Evolutionary conservation across 1,140 invertebrate species (phyloP).

Genomic region (Papilio glaucus): DNA sequence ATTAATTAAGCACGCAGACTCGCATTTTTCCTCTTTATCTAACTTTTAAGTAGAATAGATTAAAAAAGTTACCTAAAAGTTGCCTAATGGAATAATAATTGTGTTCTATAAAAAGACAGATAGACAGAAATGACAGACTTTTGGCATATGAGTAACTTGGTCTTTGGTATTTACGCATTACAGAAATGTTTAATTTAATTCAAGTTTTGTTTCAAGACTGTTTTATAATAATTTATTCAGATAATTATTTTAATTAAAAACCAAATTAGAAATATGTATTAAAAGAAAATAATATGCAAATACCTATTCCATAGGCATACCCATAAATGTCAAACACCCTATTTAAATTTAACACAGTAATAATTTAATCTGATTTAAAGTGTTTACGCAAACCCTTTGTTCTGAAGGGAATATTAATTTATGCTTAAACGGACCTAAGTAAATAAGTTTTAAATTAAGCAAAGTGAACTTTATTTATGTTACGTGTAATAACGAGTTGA

Average conservation of each 20-base stretch:
- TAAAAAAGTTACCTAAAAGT: constrained; percentile 12
- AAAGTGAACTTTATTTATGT: constrained; percentile 35
- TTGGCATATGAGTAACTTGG: no score
- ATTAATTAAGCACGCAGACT: constrained; percentile 23
- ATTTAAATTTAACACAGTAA: constrained; percentile 27
- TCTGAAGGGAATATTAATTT: constrained; percentile 17
- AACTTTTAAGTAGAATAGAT: constrained; percentile 1
- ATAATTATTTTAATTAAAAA: no score
- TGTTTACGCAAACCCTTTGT: constrained; percentile 34
- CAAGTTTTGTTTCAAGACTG: no score
- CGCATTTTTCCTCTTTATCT: constrained; percentile 8
- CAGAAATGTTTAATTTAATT: no score
- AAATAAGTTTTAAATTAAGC: constrained; percentile 37
- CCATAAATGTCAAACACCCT: constrained; percentile 8
- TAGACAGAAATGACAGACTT: no score
- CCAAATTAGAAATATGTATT: background rate
- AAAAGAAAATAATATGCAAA: constrained; percentile 8
- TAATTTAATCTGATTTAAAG: constrained; percentile 38
- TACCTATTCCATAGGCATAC: no score
- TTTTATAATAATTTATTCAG: no score
- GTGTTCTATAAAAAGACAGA: background rate
- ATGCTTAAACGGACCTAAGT: constrained; percentile 37
- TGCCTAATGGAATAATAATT: constrained; percentile 6
- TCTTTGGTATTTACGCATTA: no score
- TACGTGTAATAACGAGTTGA: constrained; percentile 11